A percentile compares a stretch with the other conserved stretches of the same genome.
These are phyloP conservation scores for Lordiphosa clarofinis DNA, from an alignment of 1,140 invertebrate species.

Conservation along the genomic window DNA sequence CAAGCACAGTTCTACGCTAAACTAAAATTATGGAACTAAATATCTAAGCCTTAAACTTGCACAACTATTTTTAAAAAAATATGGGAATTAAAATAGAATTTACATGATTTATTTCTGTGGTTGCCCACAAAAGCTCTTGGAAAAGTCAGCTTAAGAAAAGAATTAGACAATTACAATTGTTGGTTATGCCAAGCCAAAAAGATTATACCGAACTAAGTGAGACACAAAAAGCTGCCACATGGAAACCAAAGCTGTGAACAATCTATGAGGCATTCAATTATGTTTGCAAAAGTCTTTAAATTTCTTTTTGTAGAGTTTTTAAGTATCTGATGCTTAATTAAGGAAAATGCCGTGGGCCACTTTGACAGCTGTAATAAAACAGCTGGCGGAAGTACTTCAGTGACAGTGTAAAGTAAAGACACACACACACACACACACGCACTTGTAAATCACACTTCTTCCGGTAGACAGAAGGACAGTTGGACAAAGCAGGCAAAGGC, in stretches of 20 bases:
- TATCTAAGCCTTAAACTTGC: no score
- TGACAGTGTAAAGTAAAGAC: constrained; percentile 35
- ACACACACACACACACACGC: constrained; percentile 5
- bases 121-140: no score
- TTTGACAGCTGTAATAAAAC: constrained; percentile 3
- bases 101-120: no score
- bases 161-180: no score
- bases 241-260: background rate
- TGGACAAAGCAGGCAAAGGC: constrained; percentile 20
- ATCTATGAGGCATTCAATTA: background rate
- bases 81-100: no score
- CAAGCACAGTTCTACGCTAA: no score
- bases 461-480: constrained; percentile 33
- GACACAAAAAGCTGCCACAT: no score
- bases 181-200: no score
- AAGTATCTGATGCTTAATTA: constrained; percentile 35
- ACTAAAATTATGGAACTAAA: no score
- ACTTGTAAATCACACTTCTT: constrained; percentile 74
- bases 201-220: no score
- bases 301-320: constrained; percentile 16
- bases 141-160: no score
- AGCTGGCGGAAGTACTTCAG: constrained; percentile 32
- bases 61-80: no score
- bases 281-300: constrained; percentile 17
- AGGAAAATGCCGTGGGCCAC: constrained; percentile 26